These are phyloP conservation scores for Mico argentatus DNA, from an alignment of 2,797 vertebrate species.

Conservation along the genomic window DNA sequence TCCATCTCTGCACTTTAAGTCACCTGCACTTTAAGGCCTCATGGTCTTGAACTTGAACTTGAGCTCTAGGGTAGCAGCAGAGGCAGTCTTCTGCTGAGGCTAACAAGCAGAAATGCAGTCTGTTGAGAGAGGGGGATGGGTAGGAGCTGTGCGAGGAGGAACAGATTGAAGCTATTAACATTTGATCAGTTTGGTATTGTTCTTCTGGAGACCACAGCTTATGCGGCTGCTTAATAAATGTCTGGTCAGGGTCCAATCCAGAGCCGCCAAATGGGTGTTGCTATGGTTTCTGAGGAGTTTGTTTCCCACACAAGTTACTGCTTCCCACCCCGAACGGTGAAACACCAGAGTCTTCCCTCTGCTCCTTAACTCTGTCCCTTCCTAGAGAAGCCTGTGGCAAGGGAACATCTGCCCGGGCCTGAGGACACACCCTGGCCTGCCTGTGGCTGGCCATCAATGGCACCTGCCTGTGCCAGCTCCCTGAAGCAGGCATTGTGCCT, in stretches of 20 bases:
- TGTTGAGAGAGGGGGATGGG: slow-evolving; percentile 75
- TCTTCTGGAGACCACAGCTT: slow-evolving; percentile 87
- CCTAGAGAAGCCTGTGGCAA: neutral
- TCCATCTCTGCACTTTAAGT: neutral
- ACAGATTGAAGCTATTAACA: slow-evolving; percentile 90
- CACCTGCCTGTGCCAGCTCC: neutral
- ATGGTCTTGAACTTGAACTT: slow-evolving; percentile 30
- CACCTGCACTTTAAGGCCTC: neutral
- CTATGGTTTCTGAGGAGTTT: slow-evolving; percentile 80
- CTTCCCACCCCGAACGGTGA: slow-evolving; percentile 83
- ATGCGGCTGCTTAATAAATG: slow-evolving; percentile 87
- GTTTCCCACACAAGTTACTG: slow-evolving; percentile 87
- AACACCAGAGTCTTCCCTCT: slow-evolving; percentile 74
- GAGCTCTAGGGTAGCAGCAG: neutral
- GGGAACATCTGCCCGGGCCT: neutral
- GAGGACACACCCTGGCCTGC: neutral
- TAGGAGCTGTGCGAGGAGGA: slow-evolving; percentile 78
- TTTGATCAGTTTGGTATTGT: slow-evolving; percentile 88
- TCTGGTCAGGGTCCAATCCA: slow-evolving; percentile 85
- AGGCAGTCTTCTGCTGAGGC: slow-evolving; percentile 62
- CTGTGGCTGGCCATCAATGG: neutral
- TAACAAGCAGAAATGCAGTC: slow-evolving; percentile 69
- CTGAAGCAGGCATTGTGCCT: neutral
- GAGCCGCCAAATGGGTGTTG: slow-evolving; percentile 86
- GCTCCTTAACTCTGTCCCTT: slow-evolving; percentile 75